phyloP scores from a whole-genome alignment of 2,797 vertebrate genomes.

The Urophycis tenuis region DNA sequence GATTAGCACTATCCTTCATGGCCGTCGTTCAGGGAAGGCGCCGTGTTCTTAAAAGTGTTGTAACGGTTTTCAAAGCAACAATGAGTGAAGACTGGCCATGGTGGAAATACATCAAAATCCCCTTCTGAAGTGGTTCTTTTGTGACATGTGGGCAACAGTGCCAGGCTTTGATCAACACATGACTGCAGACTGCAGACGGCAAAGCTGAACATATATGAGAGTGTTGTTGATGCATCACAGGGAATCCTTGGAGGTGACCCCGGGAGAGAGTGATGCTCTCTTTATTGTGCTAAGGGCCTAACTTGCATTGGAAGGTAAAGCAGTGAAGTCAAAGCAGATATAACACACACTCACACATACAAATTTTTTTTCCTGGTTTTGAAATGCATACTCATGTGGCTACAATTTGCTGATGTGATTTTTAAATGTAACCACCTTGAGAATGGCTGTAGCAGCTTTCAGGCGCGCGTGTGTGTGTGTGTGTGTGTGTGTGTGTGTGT shows the following conservation, averaged over 20 bases:
- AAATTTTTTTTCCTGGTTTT: not conserved
- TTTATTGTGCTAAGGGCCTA: not conserved
- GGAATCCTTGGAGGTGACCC: too few relatives aligned
- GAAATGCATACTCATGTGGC: not conserved
- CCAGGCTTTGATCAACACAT: not conserved
- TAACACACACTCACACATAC: not conserved
- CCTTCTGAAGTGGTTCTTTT: too few relatives aligned
- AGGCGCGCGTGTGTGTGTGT: not conserved
- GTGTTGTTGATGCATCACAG: not conserved
- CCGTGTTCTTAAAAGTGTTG: too few relatives aligned
- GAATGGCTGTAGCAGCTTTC: not conserved
- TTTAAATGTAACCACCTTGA: not conserved
- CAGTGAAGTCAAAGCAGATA: not conserved
- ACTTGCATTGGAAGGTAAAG: not conserved
- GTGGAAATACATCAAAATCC: too few relatives aligned
- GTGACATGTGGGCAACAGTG: too few relatives aligned
- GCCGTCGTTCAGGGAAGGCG: too few relatives aligned
- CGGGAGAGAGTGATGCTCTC: too few relatives aligned
- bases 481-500: constrained; percentile 3
- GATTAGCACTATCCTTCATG: too few relatives aligned
- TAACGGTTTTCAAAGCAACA: too few relatives aligned
- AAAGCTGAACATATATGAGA: not conserved
- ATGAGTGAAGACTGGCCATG: too few relatives aligned
- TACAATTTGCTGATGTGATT: not conserved
- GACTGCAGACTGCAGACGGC: not conserved